phyloP scores from a whole-genome alignment of 2,113 vertebrate genomes.

The Spea bombifrons region DNA sequence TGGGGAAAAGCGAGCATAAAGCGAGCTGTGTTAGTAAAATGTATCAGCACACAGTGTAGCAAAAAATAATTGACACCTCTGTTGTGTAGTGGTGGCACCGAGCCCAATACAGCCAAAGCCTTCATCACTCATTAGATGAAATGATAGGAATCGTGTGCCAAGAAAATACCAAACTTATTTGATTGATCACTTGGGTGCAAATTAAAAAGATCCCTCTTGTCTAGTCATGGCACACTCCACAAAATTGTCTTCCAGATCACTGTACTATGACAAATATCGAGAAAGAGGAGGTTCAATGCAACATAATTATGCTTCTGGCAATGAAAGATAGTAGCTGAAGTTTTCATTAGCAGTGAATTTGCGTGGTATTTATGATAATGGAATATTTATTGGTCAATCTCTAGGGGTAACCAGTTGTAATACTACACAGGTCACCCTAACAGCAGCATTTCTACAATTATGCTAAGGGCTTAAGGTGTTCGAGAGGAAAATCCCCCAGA shows the following conservation, averaged over 20 bases:
- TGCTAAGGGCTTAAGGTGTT: too few relatives aligned
- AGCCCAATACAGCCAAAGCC: conserved; percentile 1
- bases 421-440: too few relatives aligned
- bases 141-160: conserved; percentile 29
- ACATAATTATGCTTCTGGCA: conserved; percentile 16
- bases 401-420: too few relatives aligned
- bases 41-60: too few relatives aligned
- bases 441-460: too few relatives aligned
- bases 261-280: not conserved
- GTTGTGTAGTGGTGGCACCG: conserved; percentile 17
- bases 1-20: not conserved
- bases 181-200: conserved; percentile 44
- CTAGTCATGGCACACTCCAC: conserved; percentile 1
- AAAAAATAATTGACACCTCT: conserved; percentile 45
- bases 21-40: not conserved
- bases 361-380: too few relatives aligned
- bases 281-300: not conserved
- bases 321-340: not conserved
- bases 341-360: too few relatives aligned
- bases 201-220: conserved; percentile 43
- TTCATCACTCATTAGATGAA: conserved; percentile 38
- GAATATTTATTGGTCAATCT: too few relatives aligned
- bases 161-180: conserved; percentile 17
- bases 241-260: conserved; percentile 23
- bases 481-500: too few relatives aligned